Base-by-base conservation (phyloP, 2,113 vertebrate species). In the Crypturellus undulatus region DNA sequence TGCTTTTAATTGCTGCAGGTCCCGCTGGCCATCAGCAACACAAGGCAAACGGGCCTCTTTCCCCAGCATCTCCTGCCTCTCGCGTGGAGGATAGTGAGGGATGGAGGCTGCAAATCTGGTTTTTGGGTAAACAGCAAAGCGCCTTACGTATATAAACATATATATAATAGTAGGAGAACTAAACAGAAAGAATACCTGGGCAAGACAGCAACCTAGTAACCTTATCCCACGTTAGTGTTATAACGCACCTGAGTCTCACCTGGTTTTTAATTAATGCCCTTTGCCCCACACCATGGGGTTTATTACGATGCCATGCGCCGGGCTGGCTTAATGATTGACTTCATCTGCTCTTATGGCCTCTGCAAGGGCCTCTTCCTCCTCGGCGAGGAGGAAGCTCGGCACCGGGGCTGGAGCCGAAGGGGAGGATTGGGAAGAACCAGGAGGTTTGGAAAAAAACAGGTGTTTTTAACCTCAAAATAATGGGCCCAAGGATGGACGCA, bases 301-400 rank as follows among this genome's bases (percentile, higher is more conserved):
- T 63, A 82, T 92, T 71, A 82, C 26, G 11, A 38, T 3, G 24
- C 54, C 3, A 3, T 19, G 20, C 0, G 1, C n/a, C 34, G 19
- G 2, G 4, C 30, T 3, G 10, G 73, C 59, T 94, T 95, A 96
- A 97, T 95, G 83, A 97, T 96, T 97, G 68, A 96, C 92, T 79
- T 84, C 52, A 19, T 90, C 38, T 73, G 67, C 75, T 73, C 65
- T 91, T 89, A 79, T 67, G 60, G 13, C 32, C 15, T 65, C 84
- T 62, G 62, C 26, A 5, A 38, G 77, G 88, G 51, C 24, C 64
- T 59, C 6, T 26, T 94, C 65, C 67, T 34, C 12, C 80, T 49
- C 21, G 21, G 49, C 21, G 10, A 49, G 49, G 49, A 24, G 49
- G 21, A 49, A 49, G 49, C 49, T 49, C 49, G 10, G 49, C 49